Percentiles rank a stretch among this genome's conserved stretches.
Evolutionary conservation across 2,797 vertebrate species (phyloP).

Genomic region (Pagetopsis macropterus): DNA sequence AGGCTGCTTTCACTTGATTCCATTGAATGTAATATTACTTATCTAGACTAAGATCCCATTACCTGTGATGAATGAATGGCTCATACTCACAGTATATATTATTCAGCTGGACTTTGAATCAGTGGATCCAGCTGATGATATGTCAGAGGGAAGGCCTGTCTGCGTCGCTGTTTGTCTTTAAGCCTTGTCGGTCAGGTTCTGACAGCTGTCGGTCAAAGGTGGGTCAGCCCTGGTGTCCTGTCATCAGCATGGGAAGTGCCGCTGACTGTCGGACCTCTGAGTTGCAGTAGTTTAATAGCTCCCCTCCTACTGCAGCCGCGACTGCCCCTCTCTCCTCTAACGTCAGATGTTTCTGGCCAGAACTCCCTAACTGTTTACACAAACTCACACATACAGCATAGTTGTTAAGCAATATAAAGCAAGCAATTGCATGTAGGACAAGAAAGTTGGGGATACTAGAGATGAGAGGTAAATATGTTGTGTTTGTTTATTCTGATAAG

Average conservation of each 20-base stretch:
- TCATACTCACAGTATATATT: constrained; percentile 38
- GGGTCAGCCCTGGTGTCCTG: constrained; percentile 25
- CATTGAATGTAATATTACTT: constrained; percentile 18
- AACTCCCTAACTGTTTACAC: constrained; percentile 2
- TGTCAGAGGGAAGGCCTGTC: constrained; percentile 1
- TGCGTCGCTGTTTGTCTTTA: constrained; percentile 18
- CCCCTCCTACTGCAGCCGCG: constrained; percentile 26
- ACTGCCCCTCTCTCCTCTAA: constrained; percentile 26
- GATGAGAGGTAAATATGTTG: constrained; percentile 29
- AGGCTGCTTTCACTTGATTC: constrained; percentile 18
- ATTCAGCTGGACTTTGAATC: constrained; percentile 7
- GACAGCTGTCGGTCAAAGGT: constrained; percentile 39
- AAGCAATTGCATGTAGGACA: neutral
- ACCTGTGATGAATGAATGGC: constrained; percentile 13
- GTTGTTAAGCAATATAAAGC: neutral
- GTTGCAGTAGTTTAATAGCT: constrained; percentile 24
- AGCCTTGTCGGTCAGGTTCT: constrained; percentile 20
- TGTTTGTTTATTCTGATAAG: constrained; percentile 56
- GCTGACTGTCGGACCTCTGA: constrained; percentile 14
- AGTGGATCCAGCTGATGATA: constrained; percentile 24
- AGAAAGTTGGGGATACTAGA: neutral
- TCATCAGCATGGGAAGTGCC: constrained; percentile 18
- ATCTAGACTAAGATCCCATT: constrained; percentile 29
- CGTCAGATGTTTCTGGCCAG: neutral
- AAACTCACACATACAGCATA: constrained; percentile 5